Evolutionary conservation across 1,140 invertebrate genomes (phyloP).

Genomic region (honey bee (Apis mellifera)): DNA sequence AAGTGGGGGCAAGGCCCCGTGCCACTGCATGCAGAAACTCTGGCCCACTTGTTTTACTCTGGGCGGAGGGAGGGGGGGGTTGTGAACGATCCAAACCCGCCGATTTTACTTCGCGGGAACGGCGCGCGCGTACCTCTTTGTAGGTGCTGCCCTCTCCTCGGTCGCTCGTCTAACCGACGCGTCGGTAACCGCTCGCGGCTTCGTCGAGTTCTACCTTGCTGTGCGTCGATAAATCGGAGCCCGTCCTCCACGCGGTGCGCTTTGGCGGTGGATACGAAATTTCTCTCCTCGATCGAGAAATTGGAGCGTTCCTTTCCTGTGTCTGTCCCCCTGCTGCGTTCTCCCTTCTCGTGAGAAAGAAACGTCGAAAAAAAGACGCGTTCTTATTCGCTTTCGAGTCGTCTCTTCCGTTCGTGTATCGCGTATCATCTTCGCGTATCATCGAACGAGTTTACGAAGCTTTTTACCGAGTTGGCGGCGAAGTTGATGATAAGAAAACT

Average conservation of each 20-base stretch:
- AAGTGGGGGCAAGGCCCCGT: slow-evolving; percentile 47
- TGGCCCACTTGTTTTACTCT: slow-evolving; percentile 1
- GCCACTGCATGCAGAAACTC: slow-evolving; percentile 22
- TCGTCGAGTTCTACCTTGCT: not conserved
- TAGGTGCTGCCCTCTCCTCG: slow-evolving; percentile 50
- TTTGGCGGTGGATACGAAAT: slow-evolving; percentile 11
- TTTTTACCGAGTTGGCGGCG: no score
- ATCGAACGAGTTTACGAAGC: no score
- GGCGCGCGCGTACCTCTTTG: not conserved
- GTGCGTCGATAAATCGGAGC: not conserved
- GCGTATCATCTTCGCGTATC: no score
- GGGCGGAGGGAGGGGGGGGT: not conserved
- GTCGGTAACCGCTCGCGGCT: slow-evolving; percentile 17
- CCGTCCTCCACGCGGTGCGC: no score
- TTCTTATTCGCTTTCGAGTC: no score
- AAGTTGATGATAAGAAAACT: not conserved
- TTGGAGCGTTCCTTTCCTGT: not conserved
- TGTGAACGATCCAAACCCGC: not conserved
- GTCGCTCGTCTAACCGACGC: no score
- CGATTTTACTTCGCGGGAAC: slow-evolving; percentile 39
- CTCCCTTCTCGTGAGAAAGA: no score
- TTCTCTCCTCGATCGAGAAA: not conserved
- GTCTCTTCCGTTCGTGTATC: no score
- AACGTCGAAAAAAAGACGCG: no score
- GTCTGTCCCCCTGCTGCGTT: not conserved